Conservation (phyloP, 2,113 vertebrate genomes). For the Meriones unguiculatus region DNA sequence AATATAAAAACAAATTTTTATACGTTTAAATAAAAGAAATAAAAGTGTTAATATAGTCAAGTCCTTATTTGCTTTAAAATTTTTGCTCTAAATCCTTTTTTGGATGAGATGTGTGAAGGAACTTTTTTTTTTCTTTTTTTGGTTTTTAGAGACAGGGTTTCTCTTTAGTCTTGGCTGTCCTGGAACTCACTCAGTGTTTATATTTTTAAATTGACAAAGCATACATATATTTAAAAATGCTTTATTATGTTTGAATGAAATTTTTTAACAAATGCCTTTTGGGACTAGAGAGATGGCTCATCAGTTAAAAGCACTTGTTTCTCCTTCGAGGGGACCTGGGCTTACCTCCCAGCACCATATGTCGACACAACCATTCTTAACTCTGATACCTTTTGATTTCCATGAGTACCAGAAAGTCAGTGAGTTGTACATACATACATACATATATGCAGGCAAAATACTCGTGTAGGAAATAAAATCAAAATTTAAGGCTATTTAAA, state of each 20-base stretch:
- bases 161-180: too few relatives aligned
- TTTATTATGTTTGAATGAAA: neutral
- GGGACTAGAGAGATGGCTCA: neutral
- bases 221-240: neutral
- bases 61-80: neutral
- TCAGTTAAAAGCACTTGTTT: neutral
- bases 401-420: neutral
- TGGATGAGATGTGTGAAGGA: constrained; percentile 11
- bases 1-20: neutral
- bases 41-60: neutral
- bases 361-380: neutral
- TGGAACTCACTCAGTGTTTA: neutral
- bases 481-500: neutral
- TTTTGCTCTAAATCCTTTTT: constrained; percentile 20
- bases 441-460: neutral
- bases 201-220: constrained; percentile 28
- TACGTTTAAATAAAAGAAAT: constrained; percentile 3
- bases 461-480: neutral
- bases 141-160: too few relatives aligned
- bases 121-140: neutral
- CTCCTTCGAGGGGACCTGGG: neutral
- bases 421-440: neutral
- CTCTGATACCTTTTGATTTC: neutral
- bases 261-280: neutral
- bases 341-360: neutral